phyloP scores from a whole-genome alignment of 2,888 invertebrate genomes.

The Tachystola acroxantha region DNA sequence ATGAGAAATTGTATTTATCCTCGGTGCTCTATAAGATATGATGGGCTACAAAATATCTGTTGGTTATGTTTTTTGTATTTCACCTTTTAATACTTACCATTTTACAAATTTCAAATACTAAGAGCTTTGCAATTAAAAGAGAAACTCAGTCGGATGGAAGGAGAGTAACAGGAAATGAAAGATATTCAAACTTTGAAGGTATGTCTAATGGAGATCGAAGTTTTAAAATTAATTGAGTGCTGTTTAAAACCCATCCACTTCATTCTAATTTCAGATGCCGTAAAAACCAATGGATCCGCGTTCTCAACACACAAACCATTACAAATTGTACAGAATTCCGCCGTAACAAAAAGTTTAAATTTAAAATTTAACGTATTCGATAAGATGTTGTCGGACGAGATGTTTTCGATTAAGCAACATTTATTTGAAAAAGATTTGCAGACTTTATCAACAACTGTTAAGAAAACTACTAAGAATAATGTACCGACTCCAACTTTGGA shows the following conservation, averaged over 20 bases:
- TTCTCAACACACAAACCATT: conserved; percentile 21
- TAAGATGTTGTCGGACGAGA: conserved; percentile 55
- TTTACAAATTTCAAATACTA: conserved; percentile 24
- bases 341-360: conserved; percentile 25
- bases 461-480: conserved; percentile 25
- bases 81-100: conserved; percentile 43
- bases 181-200: conserved; percentile 23
- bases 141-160: conserved; percentile 12
- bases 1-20: conserved; percentile 6
- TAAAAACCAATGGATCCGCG: conserved; percentile 13
- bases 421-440: conserved; percentile 37
- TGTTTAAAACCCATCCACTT: neutral
- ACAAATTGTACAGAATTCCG: conserved; percentile 23
- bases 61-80: conserved; percentile 65
- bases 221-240: neutral
- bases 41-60: conserved; percentile 41
- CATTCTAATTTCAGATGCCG: conserved; percentile 24
- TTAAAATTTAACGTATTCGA: conserved; percentile 49
- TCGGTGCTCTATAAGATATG: conserved; percentile 28
- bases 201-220: conserved; percentile 12
- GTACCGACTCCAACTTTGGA: conserved; percentile 41
- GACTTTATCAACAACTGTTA: conserved; percentile 21
- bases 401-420: conserved; percentile 48
- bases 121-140: conserved; percentile 26
- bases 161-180: conserved; percentile 14